Evolutionary conservation across 2,888 invertebrate genomes (phyloP), one percentile per base, ranked within the genome.

Genomic region (Ochlodes sylvanus): DNA sequence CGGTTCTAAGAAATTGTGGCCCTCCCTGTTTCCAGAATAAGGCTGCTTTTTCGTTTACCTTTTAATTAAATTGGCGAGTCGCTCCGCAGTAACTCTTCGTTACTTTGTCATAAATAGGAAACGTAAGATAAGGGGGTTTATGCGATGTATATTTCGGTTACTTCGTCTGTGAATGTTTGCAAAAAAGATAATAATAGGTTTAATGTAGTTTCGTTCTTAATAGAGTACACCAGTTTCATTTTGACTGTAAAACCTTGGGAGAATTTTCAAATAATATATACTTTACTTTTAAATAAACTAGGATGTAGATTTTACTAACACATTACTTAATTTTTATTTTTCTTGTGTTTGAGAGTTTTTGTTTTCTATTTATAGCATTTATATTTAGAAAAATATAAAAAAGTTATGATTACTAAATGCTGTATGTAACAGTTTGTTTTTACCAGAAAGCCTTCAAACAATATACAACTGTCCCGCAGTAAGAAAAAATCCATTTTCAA

Each of bases 81-180:
- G 38, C 47, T 62, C 56, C 2, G 62, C 56, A 62, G 55, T 67
- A 56, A 67, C 67, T 67, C 67, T 67, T 62, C 60, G 67, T 67
- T 67, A 62, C 67, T 67, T 62, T 67, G 67, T 67, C 67, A 67
- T 67, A 67, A 67, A 62, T 67, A 67, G 61, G 67, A 62, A 67
- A 61, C 41, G 55, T 38, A 44, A 67, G 67, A 67, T 67, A 67
- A 67, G 67, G 38, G 34, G 61, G 67, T 62, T 62, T 47, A 55
- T 55, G 21, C 56, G 61, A 61, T 44, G 54, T 67, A 42, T 50
- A 34, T 47, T 66, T 32, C 14, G 54, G 60, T 67, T 62, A 34
- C 38, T 62, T 67, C 62, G 42, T 54, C 10, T 32, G 7, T 34
- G 7, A 6, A 14, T 41, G 21, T 41, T 17, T 5, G 32, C 7